Evolutionary conservation across 64 coral and sea anemone species (phyloP).

Genomic region (Montipora sp.): DNA sequence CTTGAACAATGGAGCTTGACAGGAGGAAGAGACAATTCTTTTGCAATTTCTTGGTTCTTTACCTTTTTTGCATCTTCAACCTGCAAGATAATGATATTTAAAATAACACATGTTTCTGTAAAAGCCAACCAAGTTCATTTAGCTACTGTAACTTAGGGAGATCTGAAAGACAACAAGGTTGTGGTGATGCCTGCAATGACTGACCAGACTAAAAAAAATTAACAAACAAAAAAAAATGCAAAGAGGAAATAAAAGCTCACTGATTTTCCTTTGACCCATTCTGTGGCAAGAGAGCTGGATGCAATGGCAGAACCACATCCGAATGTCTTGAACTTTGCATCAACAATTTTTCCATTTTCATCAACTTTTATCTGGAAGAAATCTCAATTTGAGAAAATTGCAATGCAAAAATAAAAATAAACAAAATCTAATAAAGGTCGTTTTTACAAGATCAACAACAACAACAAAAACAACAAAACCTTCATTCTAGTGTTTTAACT

Average conservation of each 20-base stretch:
- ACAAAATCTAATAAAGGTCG: too few species aligned
- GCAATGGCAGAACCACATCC: slow-evolving; percentile 99
- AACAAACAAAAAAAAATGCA: neutral
- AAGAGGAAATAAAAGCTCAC: slow-evolving; percentile 56
- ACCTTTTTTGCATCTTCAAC: slow-evolving; percentile 83
- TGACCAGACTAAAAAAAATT: too few species aligned
- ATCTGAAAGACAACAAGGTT: too few species aligned
- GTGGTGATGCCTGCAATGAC: too few species aligned
- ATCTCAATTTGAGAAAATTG: neutral
- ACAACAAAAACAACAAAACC: too few species aligned
- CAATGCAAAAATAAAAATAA: too few species aligned
- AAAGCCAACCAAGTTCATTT: too few species aligned
- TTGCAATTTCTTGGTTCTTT: slow-evolving; percentile 98
- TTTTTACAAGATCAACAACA: too few species aligned
- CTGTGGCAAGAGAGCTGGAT: slow-evolving; percentile 96
- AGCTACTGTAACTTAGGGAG: too few species aligned
- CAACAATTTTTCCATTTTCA: slow-evolving; percentile 95
- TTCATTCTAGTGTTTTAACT: too few species aligned
- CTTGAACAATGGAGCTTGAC: slow-evolving; percentile 99
- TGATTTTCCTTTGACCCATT: slow-evolving; percentile 99
- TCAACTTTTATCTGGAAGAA: slow-evolving; percentile 90
- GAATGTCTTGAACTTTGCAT: slow-evolving; percentile 99
- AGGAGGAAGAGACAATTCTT: slow-evolving; percentile 95
- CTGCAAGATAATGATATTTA: too few species aligned
- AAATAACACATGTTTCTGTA: neutral